Evolutionary conservation across 2,888 invertebrate species (phyloP), one percentile per base, ranked within the genome.

Genomic region (Lithophane socia): DNA sequence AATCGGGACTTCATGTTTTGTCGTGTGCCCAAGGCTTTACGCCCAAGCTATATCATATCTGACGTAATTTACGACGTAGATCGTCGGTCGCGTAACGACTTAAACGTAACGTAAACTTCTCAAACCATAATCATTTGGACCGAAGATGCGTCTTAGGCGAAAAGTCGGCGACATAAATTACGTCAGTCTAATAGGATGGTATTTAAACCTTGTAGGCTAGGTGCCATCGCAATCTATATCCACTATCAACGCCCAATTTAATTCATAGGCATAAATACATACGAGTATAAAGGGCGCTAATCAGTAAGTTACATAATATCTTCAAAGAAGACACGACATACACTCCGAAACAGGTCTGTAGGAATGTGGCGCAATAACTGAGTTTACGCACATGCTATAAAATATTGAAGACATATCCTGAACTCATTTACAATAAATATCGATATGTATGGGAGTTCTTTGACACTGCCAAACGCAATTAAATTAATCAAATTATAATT

Each of bases 291-390:
- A 56, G 54, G 29, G 37, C 52, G 47, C 54, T 80, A 75, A 75
- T 86, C 60, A 78, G 29, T 65, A 75, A 61, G n/a, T 78, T 73
- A 79, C 70, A 66, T 76, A 78, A 77, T 56, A 65, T 65, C 37
- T 73, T 71, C 60, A 63, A 58, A 21, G 44, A n/a, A 67, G n/a
- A n/a, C 24, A 47, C 54, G 42, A 67, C 73, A 75, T 64, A 37
- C 64, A 37, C 21, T 44, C n/a, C 13, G n/a, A 75, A 88, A 86
- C 87, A 60, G 66, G 85, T 88, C 65, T 60, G 8, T 44, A 70
- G 71, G 87, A 87, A 87, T 88, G 87, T 75, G 65, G 77, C 76
- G 58, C 42, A 44, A 69, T 69, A 76, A 69, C 64, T 56, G 21
- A 65, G 29, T 76, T 79, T 64, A 60, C 56, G 42, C 42, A 73